Base-by-base conservation (phyloP, 2,888 invertebrate genomes). In the Ectemnius cavifrons region DNA sequence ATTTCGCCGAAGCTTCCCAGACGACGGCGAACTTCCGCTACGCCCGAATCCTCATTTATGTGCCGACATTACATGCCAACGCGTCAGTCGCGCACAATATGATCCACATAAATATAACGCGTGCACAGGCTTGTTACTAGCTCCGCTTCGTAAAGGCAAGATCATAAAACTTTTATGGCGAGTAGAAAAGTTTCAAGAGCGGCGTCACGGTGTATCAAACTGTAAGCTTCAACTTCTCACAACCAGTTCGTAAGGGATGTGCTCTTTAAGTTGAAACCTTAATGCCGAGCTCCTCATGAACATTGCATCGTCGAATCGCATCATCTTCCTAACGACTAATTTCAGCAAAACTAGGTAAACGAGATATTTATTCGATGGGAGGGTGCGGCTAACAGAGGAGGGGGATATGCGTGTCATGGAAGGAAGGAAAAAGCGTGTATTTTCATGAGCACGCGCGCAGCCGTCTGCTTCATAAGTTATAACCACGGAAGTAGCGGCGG, bases 181-280 rank as follows among this genome's bases (percentile, higher is more conserved):
- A 52, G 52, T 14, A 52, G 14, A 52, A 52, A 52, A 52, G 52
- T 52, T 52, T 52, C 52, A 52, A 52, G 52, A 52, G 52, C 16
- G 16, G 52, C 16, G 5, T 52, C 52, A 52, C 52, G 16, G 52
- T 37, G 37, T 14, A 52, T 52, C 52, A 52, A 52, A 14, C 4
- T 52, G 5, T 52, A 52, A 52, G 52, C 16, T 52, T 52, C 52
- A 52, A 16, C 52, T 52, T 52, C 13, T 52, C 52, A 13, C n/a
- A 52, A 52, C n/a, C 52, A 37, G 52, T 52, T 52, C 16, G 52
- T 5, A 52, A 52, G 16, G 52, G 52, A 52, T 37, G 37, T 37
- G 37, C 37, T 37, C 37, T 37, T 37, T 37, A 37, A 37, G 8
- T 11, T 37, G 37, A 37, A 37, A 6, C 37, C 37, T 37, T 37